A percentile compares a stretch with the other conserved stretches of the same genome.
These are phyloP conservation scores for Anguilla marmorata DNA, from an alignment of 2,797 vertebrate species.

Conservation along the genomic window DNA sequence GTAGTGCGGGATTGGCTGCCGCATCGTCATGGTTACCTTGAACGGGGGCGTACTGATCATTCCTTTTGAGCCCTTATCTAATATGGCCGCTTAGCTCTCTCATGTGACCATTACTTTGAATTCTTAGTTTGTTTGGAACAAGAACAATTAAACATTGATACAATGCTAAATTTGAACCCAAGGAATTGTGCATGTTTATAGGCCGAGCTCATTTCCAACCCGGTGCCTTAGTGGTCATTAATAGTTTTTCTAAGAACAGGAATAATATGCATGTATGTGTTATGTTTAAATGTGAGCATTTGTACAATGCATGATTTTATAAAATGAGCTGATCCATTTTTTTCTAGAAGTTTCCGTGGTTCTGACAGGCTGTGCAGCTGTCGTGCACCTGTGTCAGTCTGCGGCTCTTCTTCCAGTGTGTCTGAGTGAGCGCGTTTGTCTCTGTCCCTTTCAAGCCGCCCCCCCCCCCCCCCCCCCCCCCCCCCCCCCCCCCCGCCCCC, in stretches of 20 bases:
- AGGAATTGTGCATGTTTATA: background rate
- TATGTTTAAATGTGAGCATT: too few species aligned
- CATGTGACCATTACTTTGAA: background rate
- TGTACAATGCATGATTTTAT: too few species aligned
- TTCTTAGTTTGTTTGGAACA: background rate
- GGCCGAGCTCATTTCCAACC: background rate
- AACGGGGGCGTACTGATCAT: background rate
- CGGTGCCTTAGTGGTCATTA: background rate
- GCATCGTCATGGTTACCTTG: background rate
- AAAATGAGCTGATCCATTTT: background rate
- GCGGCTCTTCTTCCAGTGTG: background rate
- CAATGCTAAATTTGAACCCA: background rate
- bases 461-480: slow-evolving; percentile 29
- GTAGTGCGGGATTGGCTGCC: slow-evolving; percentile 62
- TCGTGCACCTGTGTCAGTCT: background rate
- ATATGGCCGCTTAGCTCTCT: background rate
- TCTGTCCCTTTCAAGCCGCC: slow-evolving; percentile 11
- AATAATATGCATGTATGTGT: background rate
- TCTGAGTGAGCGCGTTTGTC: background rate
- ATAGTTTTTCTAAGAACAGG: background rate
- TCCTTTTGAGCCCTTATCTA: background rate
- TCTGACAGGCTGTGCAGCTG: too few species aligned
- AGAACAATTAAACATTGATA: background rate
- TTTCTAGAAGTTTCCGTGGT: background rate
- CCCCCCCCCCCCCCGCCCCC: slow-evolving; percentile 28